phyloP scores from a whole-genome alignment of 92 coral and sea anemone genomes.

The Phymanthus crucifer region DNA sequence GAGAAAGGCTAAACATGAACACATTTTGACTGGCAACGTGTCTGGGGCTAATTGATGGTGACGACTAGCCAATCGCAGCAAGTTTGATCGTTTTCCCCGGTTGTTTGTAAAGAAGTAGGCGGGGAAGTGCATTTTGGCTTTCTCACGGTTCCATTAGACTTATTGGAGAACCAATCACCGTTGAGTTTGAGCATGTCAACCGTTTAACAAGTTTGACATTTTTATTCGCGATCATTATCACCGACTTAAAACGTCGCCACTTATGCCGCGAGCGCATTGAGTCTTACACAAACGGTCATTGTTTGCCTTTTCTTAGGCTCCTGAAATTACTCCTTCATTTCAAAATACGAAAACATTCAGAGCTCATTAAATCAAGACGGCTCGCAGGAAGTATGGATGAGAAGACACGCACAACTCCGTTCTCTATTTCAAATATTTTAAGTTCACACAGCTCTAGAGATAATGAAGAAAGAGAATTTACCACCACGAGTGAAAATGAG shows the following conservation, averaged over 20 bases:
- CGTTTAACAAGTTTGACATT: conserved; percentile 99
- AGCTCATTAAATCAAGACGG: conserved; percentile 64
- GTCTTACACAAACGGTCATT: conserved; percentile 91
- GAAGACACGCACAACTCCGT: conserved; percentile 85
- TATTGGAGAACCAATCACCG: conserved; percentile 80
- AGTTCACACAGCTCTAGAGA: conserved; percentile 56
- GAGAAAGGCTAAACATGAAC: conserved; percentile 88
- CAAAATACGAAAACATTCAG: conserved; percentile 48
- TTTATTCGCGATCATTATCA: conserved; percentile 99
- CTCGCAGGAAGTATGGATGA: conserved; percentile 70
- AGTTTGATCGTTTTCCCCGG: conserved; percentile 74
- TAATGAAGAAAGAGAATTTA: conserved; percentile 44
- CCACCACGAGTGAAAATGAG: conserved; percentile 52
- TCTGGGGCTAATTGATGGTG: conserved; percentile 87
- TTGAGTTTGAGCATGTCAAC: conserved; percentile 76
- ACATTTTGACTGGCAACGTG: conserved; percentile 94
- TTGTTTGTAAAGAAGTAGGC: conserved; percentile 89
- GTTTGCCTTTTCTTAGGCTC: conserved; percentile 91
- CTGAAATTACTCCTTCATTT: conserved; percentile 70
- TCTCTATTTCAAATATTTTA: conserved; percentile 92
- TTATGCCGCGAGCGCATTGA: conserved; percentile 94
- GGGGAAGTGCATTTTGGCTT: conserved; percentile 92
- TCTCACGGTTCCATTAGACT: conserved; percentile 97
- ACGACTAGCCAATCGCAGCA: conserved; percentile 82
- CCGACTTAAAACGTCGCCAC: conserved; percentile 99